Evolutionary conservation across 35 echinoderm and acorn worm species (phyloP).

Genomic region (Nesometra sesokonis): DNA sequence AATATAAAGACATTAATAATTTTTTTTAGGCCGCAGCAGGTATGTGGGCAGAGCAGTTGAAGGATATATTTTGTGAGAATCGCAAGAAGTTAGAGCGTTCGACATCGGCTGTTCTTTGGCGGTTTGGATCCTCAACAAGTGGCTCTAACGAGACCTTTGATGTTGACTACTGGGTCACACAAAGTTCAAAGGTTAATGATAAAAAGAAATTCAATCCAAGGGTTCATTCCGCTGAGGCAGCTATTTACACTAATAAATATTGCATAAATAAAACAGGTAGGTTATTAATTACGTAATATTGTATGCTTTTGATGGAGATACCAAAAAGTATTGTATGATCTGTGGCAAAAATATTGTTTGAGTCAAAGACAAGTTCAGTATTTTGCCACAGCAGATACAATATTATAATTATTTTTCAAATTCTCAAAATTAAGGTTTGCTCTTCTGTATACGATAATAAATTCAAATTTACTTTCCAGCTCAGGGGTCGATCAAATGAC

Average conservation of each 20-base stretch:
- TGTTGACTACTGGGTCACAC: constrained; percentile 21
- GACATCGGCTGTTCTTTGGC: constrained; percentile 22
- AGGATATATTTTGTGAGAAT: constrained; percentile 32
- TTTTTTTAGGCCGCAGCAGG: constrained; percentile 58
- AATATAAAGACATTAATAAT: no score
- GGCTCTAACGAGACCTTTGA: constrained; percentile 26
- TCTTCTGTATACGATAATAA: no score
- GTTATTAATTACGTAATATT: no score
- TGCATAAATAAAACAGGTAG: constrained; percentile 20
- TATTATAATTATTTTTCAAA: no score
- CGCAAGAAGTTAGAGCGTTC: constrained; percentile 26
- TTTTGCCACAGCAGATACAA: no score
- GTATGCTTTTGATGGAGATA: no score
- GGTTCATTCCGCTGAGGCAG: constrained; percentile 60
- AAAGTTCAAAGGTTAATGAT: background rate
- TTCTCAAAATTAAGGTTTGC: no score
- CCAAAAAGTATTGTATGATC: no score
- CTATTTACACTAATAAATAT: constrained; percentile 28
- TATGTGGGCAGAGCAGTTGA: constrained; percentile 54
- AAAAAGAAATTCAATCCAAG: constrained; percentile 36
- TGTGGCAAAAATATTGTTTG: no score
- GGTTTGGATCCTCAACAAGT: constrained; percentile 41
- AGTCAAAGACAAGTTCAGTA: no score
- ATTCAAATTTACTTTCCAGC: no score
- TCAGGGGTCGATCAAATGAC: no score